Evolutionary conservation across 2,888 invertebrate genomes (phyloP), one percentile per base, ranked within the genome.

Genomic region (Anaspis maculata): DNA sequence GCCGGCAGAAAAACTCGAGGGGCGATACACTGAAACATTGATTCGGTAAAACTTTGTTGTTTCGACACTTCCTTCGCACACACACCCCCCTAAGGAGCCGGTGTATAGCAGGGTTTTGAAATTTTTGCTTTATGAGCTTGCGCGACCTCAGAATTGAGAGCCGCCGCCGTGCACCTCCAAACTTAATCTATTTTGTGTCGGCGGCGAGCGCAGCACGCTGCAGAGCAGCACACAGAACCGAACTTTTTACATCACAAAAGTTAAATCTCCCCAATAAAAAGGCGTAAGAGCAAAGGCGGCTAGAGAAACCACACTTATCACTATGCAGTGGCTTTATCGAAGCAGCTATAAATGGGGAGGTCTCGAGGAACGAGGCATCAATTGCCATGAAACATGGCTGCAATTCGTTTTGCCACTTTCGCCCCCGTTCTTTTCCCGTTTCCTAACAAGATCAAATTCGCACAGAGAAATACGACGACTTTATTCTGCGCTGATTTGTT

Each of bases 361-460:
- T 41, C 35, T 39, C 41, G 35, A 45, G 42, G 47, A 51, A 52
- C 46, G 46, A 46, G 44, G 49, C 56, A 54, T 56, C 57, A 54
- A 56, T 56, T 56, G 54, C 49, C 54, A 49, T 57, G 56, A 57
- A 57, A 57, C 54, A 57, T 57, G 43, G 47, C 49, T 41, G 52
- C 54, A 52, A 57, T 57, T 56, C 54, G 52, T 56, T 54, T 48
- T 53, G 49, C 48, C 48, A 49, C 33, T 32, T 32, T 32, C 32
- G 21, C n/a, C n/a, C n/a, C 10, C 30, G 19, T 22, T 30, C 25
- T 25, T 27, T 30, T 30, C 32, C 30, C 25, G 19, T 27, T 31
- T 27, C 23, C 30, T 33, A 36, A 36, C 36, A 36, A 36, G 35
- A 40, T 36, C 33, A 39, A 36, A 39, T 36, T 33, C 40, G 27